phyloP scores from a whole-genome alignment of 2,797 vertebrate genomes.

The Leucoraja ocellata region DNA sequence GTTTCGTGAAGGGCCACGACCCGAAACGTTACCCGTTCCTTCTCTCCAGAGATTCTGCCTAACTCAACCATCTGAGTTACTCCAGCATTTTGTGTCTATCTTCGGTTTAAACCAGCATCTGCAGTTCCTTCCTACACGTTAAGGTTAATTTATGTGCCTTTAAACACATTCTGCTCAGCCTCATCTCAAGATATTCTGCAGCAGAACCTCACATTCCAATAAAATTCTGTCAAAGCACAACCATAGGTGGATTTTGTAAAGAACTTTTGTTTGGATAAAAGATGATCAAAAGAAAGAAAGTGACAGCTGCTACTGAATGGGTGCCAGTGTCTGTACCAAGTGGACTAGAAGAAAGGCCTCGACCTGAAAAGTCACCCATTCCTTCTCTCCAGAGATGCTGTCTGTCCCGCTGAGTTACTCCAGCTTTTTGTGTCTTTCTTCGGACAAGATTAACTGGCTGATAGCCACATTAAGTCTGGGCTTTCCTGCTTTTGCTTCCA shows the following conservation, averaged over 20 bases:
- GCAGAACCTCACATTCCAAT: not conserved
- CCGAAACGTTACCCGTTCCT: too few relatives aligned
- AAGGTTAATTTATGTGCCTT: constrained; percentile 16
- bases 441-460: not conserved
- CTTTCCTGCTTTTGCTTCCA: constrained; percentile 14
- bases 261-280: not conserved
- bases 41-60: too few relatives aligned
- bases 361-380: too few relatives aligned
- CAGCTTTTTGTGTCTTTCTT: too few relatives aligned
- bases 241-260: constrained; percentile 13
- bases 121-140: too few relatives aligned
- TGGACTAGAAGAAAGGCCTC: not conserved
- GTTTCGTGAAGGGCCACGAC: too few relatives aligned
- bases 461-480: not conserved
- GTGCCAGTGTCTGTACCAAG: not conserved
- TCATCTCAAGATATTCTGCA: not conserved
- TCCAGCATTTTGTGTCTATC: too few relatives aligned
- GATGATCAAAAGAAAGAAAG: constrained; percentile 25
- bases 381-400: too few relatives aligned
- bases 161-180: not conserved
- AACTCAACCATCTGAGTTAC: too few relatives aligned
- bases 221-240: constrained; percentile 17
- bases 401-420: too few relatives aligned
- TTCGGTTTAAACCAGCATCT: too few relatives aligned
- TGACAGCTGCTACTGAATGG: not conserved